Percentiles rank a stretch among this genome's conserved stretches.
Evolutionary conservation across 2,888 invertebrate genomes (phyloP).

Genomic region (Aquatica leii): DNA sequence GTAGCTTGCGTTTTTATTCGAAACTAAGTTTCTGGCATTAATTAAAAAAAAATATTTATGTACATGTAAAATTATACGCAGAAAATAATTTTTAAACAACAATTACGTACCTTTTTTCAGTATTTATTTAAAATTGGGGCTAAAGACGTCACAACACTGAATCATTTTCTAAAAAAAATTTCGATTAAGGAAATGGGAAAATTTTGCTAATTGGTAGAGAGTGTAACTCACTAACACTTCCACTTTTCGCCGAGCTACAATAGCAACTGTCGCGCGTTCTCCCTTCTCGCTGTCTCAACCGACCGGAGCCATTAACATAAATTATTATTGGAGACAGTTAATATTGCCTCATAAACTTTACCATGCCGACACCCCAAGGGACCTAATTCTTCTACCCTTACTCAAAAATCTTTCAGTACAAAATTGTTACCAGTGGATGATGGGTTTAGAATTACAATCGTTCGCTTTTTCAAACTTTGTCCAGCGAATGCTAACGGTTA

Average conservation of each 20-base stretch:
- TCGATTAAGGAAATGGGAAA: background rate
- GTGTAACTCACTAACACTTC: constrained; percentile 38
- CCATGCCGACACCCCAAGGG: constrained; percentile 48
- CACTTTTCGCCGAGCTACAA: constrained; percentile 56
- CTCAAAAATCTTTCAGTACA: constrained; percentile 27
- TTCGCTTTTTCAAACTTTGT: no score
- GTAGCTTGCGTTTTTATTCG: no score
- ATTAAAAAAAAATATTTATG: no score
- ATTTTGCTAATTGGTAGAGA: background rate
- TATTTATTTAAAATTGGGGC: no score
- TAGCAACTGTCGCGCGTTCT: constrained; percentile 58
- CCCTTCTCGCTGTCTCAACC: constrained; percentile 50
- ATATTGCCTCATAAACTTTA: constrained; percentile 63
- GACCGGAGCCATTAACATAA: constrained; percentile 62
- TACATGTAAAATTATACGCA: no score
- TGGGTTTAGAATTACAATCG: constrained; percentile 4
- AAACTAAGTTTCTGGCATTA: no score
- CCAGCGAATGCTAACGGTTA: no score
- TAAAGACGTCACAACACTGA: no score
- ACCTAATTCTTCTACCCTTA: constrained; percentile 27
- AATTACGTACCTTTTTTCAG: no score
- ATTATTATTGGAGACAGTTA: constrained; percentile 71
- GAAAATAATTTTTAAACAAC: no score
- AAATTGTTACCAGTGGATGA: constrained; percentile 23
- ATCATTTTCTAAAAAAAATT: constrained; percentile 11